Conservation (phyloP, 2,888 invertebrate species). For the Parasteatoda lunata region DNA sequence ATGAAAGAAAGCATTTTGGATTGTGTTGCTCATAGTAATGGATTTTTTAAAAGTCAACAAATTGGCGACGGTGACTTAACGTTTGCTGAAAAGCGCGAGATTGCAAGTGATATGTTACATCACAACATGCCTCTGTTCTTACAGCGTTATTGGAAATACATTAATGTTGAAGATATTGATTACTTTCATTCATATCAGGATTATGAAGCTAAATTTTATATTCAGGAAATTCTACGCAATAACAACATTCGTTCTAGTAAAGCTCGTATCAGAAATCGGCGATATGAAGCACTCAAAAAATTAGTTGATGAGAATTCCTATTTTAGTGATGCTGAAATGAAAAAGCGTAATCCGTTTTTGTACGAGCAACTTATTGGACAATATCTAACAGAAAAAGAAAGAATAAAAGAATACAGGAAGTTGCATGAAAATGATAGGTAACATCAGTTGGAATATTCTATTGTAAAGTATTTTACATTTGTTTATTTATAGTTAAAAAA, state of each 20-base stretch:
- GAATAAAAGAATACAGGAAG: constrained; percentile 76
- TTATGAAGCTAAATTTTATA: constrained; percentile 80
- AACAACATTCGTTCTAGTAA: constrained; percentile 71
- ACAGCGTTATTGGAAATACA: constrained; percentile 83
- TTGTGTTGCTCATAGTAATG: constrained; percentile 78
- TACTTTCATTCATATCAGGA: constrained; percentile 79
- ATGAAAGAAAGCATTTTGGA: constrained; percentile 50
- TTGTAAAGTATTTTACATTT: not conserved
- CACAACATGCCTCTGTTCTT: constrained; percentile 84
- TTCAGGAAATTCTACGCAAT: constrained; percentile 77
- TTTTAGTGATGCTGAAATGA: constrained; percentile 95
- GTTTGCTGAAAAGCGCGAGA: constrained; percentile 81
- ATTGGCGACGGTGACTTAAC: constrained; percentile 84
- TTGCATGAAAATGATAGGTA: constrained; percentile 72
- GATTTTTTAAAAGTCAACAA: constrained; percentile 88
- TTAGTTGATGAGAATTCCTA: constrained; percentile 83
- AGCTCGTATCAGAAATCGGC: constrained; percentile 83
- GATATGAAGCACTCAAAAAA: constrained; percentile 86
- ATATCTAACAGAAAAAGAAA: constrained; percentile 86
- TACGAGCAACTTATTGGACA: constrained; percentile 93
- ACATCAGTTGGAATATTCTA: not conserved
- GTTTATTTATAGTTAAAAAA: not conserved
- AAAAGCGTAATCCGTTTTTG: constrained; percentile 89
- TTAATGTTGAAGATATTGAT: constrained; percentile 81
- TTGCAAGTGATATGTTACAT: constrained; percentile 80